These are phyloP conservation scores for Pogonomyrmex californicus DNA, from an alignment of 1,140 invertebrate species.

Conservation along the genomic window DNA sequence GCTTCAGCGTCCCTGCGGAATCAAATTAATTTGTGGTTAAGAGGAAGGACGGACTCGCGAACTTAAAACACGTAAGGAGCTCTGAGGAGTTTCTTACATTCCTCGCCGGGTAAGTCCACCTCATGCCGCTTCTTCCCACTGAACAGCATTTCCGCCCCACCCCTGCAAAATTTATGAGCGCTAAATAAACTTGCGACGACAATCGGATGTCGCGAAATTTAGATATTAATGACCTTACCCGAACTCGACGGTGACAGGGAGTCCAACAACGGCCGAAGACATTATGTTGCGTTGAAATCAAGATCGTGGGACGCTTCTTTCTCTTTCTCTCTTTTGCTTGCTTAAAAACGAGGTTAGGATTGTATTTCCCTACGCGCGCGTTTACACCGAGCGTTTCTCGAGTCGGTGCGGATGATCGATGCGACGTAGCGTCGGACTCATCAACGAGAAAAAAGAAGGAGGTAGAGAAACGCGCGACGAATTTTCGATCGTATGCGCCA, in stretches of 20 bases:
- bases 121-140: conserved; percentile 92
- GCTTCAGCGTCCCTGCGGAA: conserved; percentile 91
- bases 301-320: neutral
- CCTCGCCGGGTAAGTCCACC: conserved; percentile 88
- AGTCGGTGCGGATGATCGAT: neutral
- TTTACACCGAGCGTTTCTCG: neutral
- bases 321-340: neutral
- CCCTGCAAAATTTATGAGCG: conserved; percentile 87
- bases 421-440: too few relatives aligned
- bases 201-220: neutral
- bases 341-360: conserved; percentile 16
- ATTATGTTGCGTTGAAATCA: neutral
- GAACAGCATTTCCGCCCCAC: conserved; percentile 95
- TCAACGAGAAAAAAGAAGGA: neutral
- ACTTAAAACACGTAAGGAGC: neutral
- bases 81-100: conserved; percentile 84
- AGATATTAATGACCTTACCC: conserved; percentile 72
- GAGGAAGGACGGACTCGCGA: neutral
- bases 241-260: conserved; percentile 79
- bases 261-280: neutral
- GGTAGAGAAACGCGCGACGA: neutral
- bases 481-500: neutral
- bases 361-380: neutral
- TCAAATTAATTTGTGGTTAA: conserved; percentile 30
- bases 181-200: neutral